Conservation (phyloP, 2,113 vertebrate species). For the Gobiocypris rarus region DNA sequence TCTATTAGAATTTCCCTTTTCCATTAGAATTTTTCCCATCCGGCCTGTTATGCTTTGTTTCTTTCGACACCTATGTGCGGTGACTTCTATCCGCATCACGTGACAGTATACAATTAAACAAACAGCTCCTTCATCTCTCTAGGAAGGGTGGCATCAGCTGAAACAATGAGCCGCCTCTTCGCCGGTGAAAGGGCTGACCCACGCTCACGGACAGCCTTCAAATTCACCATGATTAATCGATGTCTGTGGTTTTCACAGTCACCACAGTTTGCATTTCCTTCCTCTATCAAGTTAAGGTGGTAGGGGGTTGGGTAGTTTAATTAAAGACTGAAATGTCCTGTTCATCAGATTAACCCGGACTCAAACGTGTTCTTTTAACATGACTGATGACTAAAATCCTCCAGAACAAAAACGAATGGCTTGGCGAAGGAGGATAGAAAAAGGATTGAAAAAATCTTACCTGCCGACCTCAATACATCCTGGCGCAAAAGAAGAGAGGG, state of each 20-base stretch:
- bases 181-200: slow-evolving; percentile 9
- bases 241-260: slow-evolving; percentile 57
- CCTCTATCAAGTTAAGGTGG: slow-evolving; percentile 33
- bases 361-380: slow-evolving; percentile 64
- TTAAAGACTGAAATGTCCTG: slow-evolving; percentile 62
- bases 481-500: slow-evolving; percentile 65
- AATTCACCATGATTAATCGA: slow-evolving; percentile 68
- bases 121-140: slow-evolving; percentile 65
- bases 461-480: slow-evolving; percentile 72
- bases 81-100: slow-evolving; percentile 61
- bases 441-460: slow-evolving; percentile 56
- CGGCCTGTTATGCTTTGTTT: slow-evolving; percentile 53
- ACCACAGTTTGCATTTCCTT: slow-evolving; percentile 46
- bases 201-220: slow-evolving; percentile 54
- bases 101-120: slow-evolving; percentile 63
- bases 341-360: slow-evolving; percentile 63
- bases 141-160: slow-evolving; percentile 60
- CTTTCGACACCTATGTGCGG: slow-evolving; percentile 62
- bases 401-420: slow-evolving; percentile 52
- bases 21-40: slow-evolving; percentile 18
- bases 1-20: slow-evolving; percentile 45
- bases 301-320: slow-evolving; percentile 55
- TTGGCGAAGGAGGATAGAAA: slow-evolving; percentile 29
- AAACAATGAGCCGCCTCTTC: slow-evolving; percentile 49
- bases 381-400: slow-evolving; percentile 70